Conservation (phyloP, 2,113 vertebrate species). For the Dicerorhinus sumatrensis region DNA sequence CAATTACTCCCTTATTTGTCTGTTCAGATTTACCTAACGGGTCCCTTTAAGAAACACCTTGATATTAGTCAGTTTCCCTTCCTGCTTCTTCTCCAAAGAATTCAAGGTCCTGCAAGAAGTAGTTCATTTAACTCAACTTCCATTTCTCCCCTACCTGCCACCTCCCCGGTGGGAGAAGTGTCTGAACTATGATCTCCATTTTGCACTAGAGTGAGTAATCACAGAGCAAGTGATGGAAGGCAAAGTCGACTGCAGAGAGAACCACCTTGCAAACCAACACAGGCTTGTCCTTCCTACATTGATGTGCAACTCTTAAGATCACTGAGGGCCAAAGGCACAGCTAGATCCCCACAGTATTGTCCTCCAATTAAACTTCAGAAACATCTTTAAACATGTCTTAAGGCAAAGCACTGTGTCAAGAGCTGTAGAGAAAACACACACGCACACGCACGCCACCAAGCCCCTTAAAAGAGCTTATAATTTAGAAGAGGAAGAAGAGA, state of each 20-base stretch:
- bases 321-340: not conserved
- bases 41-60: conserved; percentile 3
- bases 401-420: not conserved
- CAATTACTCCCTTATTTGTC: not conserved
- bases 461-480: not conserved
- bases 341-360: not conserved
- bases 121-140: not conserved
- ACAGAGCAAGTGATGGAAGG: not conserved
- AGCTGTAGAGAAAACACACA: not conserved
- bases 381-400: not conserved
- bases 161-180: not conserved
- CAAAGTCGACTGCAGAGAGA: not conserved
- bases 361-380: not conserved
- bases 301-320: not conserved
- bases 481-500: not conserved
- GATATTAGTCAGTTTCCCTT: conserved; percentile 25
- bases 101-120: not conserved
- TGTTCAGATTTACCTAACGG: not conserved
- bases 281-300: not conserved
- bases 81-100: not conserved
- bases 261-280: not conserved
- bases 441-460: not conserved
- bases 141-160: not conserved
- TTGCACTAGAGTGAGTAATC: not conserved
- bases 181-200: not conserved